Conservation (phyloP, 2,113 vertebrate species). For the Eptesicus fuscus region DNA sequence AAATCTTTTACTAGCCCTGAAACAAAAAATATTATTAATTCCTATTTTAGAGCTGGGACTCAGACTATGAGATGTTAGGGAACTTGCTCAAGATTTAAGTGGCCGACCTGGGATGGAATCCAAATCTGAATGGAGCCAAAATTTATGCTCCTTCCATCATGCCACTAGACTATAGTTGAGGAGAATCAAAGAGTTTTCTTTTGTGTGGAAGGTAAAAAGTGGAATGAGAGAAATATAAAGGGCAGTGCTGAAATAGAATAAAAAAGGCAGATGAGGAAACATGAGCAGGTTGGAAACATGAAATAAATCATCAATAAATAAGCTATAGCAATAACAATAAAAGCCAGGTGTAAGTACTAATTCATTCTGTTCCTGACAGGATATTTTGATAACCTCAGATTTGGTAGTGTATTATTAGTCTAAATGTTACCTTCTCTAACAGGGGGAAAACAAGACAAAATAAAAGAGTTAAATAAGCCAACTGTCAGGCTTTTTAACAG, state of each 20-base stretch:
- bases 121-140: background rate
- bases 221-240: background rate
- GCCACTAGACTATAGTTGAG: background rate
- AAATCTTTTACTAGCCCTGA: background rate
- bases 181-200: background rate
- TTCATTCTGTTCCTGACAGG: background rate
- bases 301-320: background rate
- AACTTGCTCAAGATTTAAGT: background rate
- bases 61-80: background rate
- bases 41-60: background rate
- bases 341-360: background rate
- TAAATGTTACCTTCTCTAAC: background rate
- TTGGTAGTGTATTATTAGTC: rapidly evolving
- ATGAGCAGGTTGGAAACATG: background rate
- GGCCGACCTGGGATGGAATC: background rate
- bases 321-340: background rate
- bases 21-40: background rate
- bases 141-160: rapidly evolving
- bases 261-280: background rate
- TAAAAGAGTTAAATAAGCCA: background rate
- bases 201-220: background rate
- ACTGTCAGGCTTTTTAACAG: background rate
- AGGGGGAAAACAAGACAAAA: background rate
- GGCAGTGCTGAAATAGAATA: background rate
- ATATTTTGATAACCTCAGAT: background rate